Evolutionary conservation across 1,140 invertebrate species (phyloP).

Genomic region (Lepidurus apus): DNA sequence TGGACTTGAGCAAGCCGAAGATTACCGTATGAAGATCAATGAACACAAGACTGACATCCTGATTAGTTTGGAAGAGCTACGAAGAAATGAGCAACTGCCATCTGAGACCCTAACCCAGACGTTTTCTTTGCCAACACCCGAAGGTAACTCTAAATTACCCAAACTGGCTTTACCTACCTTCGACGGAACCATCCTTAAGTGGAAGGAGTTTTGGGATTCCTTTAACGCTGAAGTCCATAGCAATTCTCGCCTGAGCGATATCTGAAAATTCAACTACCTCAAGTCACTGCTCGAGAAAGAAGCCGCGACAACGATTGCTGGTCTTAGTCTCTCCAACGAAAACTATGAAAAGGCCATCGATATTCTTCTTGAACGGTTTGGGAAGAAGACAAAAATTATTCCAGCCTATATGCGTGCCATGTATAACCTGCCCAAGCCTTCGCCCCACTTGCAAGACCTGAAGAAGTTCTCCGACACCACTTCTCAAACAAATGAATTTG

Average conservation of each 20-base stretch:
- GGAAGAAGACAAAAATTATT: conserved; percentile 22
- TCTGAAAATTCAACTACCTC: conserved; percentile 1
- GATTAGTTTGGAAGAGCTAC: no score
- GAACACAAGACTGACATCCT: background rate
- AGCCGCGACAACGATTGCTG: background rate
- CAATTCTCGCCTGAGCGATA: background rate
- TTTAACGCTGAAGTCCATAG: conserved; percentile 8
- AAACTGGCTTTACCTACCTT: conserved; percentile 24
- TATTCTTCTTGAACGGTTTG: conserved; percentile 19
- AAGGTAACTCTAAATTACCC: background rate
- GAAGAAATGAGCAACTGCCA: no score
- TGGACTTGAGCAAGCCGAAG: background rate
- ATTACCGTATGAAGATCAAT: background rate
- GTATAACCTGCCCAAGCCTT: conserved; percentile 26
- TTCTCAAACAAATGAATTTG: no score
- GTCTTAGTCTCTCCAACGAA: background rate
- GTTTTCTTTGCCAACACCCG: no score
- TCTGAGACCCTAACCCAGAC: no score
- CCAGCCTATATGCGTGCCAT: conserved; percentile 27
- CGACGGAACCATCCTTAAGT: conserved; percentile 7
- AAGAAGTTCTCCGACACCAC: conserved; percentile 25
- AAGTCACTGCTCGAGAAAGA: background rate
- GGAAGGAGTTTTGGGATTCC: conserved; percentile 4
- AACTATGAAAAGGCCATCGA: background rate
- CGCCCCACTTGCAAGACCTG: background rate